Conservation (phyloP, 2,797 vertebrate species). For the Schizothorax lantsangensis region DNA sequence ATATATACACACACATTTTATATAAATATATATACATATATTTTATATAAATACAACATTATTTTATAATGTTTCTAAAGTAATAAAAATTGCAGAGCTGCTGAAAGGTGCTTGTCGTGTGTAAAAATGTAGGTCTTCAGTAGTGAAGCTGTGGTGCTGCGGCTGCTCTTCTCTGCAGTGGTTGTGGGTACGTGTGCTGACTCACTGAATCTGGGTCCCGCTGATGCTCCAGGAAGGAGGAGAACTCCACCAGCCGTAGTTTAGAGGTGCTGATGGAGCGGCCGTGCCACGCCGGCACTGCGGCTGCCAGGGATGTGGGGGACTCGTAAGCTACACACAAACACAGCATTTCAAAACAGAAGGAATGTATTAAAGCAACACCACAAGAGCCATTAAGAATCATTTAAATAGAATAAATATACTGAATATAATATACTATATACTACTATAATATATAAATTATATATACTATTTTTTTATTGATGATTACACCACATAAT, state of each 20-base stretch:
- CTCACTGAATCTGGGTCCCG: constrained; percentile 94
- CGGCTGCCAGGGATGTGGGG: constrained; percentile 85
- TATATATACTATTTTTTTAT: too few relatives aligned
- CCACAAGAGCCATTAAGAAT: neutral
- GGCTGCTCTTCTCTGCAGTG: constrained; percentile 21
- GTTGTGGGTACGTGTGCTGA: constrained; percentile 7
- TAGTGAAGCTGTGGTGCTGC: neutral
- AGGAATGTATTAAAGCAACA: neutral
- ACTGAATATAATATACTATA: neutral
- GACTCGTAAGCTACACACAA: constrained; percentile 55
- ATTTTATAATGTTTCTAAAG: too few relatives aligned
- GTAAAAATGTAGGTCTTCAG: neutral
- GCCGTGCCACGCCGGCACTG: constrained; percentile 94
- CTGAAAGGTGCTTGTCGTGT: neutral
- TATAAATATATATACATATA: too few relatives aligned
- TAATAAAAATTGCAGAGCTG: neutral
- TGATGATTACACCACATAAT: neutral
- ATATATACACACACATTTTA: too few relatives aligned
- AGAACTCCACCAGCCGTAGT: constrained; percentile 95
- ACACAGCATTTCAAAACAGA: constrained; percentile 4
- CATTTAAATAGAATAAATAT: neutral
- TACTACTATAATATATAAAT: too few relatives aligned
- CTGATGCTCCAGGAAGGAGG: constrained; percentile 96
- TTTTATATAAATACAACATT: neutral
- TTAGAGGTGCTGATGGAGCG: constrained; percentile 97